phyloP scores from a whole-genome alignment of 2,888 invertebrate species.

The Keiferia lycopersicella region DNA sequence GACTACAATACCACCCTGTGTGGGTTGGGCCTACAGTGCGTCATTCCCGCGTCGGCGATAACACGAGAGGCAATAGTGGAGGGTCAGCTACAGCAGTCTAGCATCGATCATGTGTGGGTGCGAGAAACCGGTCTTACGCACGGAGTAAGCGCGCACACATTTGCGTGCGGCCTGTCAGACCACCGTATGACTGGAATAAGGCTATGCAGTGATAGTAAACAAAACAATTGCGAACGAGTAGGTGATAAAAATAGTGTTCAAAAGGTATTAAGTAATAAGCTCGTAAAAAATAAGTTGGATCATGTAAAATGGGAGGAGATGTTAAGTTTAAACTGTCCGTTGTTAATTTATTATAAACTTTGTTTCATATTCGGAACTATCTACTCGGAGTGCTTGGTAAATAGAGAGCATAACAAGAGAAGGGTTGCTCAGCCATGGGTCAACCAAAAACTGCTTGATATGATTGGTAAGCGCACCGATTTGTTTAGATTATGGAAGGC shows the following conservation, averaged over 20 bases:
- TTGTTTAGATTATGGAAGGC: constrained; percentile 11
- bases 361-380: not conserved
- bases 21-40: constrained; percentile 1
- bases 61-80: constrained; percentile 15
- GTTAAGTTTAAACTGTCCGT: not conserved
- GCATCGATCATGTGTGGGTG: constrained; percentile 22
- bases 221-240: not conserved
- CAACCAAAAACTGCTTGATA: not conserved
- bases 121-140: not conserved
- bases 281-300: not conserved
- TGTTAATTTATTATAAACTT: not conserved
- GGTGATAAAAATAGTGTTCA: not conserved
- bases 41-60: not conserved
- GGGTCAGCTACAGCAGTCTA: not conserved
- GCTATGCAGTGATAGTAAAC: not conserved
- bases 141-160: not conserved
- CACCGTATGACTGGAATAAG: not conserved
- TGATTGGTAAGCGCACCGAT: not conserved
- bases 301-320: not conserved
- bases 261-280: not conserved
- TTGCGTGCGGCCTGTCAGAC: constrained; percentile 3
- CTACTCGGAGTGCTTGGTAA: not conserved
- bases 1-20: constrained; percentile 15
- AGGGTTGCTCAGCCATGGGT: not conserved
- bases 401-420: not conserved